Evolutionary conservation across 2,888 invertebrate genomes (phyloP), one percentile per base, ranked within the genome.

Genomic region (Incurvaria masculella): DNA sequence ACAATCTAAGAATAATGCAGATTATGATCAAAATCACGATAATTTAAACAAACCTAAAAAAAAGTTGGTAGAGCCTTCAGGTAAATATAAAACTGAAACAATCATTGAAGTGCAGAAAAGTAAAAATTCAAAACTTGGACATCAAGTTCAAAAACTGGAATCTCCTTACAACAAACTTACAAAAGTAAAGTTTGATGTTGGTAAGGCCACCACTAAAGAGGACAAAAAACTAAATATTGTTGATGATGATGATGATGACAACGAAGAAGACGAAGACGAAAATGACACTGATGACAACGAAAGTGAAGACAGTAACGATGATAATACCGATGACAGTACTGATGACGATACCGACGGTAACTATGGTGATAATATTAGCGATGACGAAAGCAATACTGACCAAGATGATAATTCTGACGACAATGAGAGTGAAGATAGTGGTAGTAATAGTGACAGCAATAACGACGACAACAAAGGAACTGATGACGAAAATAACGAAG

Each of bases 1-100:
- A 69, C 74, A 72, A 69, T 60, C 65, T 65, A 76, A 70, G 72
- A 65, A 75, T 74, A 71, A 66, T 76, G 78, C 76, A 78, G 76
- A 78, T 75, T 67, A 65, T 71, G 66, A 69, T 66, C 69, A 61
- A 72, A 67, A 63, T 61, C 53, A 52, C 61, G 52, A 60, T 55
- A 56, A 61, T 56, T 58, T 63, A 56, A 57, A 59, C 50, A 44
- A 55, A 63, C 54, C n/a, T n/a, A n/a, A n/a, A n/a, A n/a, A n/a
- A n/a, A n/a, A n/a, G n/a, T n/a, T n/a, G n/a, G n/a, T n/a, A n/a
- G n/a, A n/a, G n/a, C n/a, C n/a, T n/a, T n/a, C n/a, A n/a, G n/a
- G n/a, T n/a, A n/a, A n/a, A n/a, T n/a, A n/a, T n/a, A n/a, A n/a
- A n/a, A n/a, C n/a, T n/a, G n/a, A n/a, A n/a, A n/a, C n/a, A n/a